phyloP scores from a whole-genome alignment of 1,140 invertebrate species.

The Heliconius nattereri region DNA sequence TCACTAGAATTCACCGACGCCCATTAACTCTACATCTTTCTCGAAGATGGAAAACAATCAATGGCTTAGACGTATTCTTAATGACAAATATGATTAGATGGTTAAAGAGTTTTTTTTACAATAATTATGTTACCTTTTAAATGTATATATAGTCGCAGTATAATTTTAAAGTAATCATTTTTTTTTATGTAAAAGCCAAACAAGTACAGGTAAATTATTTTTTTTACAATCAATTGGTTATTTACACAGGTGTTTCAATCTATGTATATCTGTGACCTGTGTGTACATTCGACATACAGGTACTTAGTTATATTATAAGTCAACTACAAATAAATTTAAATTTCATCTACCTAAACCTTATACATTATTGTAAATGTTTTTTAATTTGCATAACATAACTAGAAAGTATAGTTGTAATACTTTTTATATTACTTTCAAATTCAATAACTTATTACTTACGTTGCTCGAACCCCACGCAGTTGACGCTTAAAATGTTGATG shows the following conservation, averaged over 20 bases:
- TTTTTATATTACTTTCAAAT: constrained; percentile 34
- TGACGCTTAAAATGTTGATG: constrained; percentile 14
- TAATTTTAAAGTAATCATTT: not conserved
- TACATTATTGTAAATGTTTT: constrained; percentile 17
- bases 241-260: not conserved
- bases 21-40: not conserved
- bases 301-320: constrained; percentile 25
- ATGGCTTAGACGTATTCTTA: too few species aligned
- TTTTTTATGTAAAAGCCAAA: not conserved
- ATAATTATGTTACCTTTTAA: too few species aligned
- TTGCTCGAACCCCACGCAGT: constrained; percentile 21
- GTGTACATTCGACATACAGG: not conserved
- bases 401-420: constrained; percentile 30
- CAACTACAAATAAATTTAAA: not conserved
- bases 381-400: constrained; percentile 26
- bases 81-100: too few species aligned
- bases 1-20: too few species aligned
- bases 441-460: constrained; percentile 31
- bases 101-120: too few species aligned
- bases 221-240: constrained; percentile 4
- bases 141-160: too few species aligned
- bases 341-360: not conserved
- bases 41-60: not conserved
- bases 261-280: constrained; percentile 5
- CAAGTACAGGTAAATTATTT: not conserved